Evolutionary conservation across 2,888 invertebrate genomes (phyloP).

Genomic region (Baccha elongata): DNA sequence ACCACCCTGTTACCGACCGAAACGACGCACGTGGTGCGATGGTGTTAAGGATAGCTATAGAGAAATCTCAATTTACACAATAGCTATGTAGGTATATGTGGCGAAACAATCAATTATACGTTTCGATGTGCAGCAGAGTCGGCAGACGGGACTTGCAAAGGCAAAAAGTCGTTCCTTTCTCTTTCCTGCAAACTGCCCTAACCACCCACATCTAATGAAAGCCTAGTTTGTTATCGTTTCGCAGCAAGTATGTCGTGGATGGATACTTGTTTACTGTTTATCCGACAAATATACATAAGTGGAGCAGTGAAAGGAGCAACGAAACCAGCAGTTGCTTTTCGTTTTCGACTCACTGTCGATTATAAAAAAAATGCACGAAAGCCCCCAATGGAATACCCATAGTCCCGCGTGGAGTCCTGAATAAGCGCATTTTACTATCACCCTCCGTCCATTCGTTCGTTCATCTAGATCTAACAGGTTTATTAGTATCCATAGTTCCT

Average conservation of each 20-base stretch:
- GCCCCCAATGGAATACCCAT: no score
- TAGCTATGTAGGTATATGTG: constrained; percentile 49
- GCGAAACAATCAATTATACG: constrained; percentile 68
- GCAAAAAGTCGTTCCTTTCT: constrained; percentile 14
- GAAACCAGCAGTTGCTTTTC: constrained; percentile 38
- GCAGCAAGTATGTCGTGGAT: constrained; percentile 26
- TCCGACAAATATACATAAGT: constrained; percentile 46
- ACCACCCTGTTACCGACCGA: background rate
- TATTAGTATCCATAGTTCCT: constrained; percentile 43
- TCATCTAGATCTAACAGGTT: constrained; percentile 50
- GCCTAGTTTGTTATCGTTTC: constrained; percentile 60
- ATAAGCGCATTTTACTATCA: constrained; percentile 56
- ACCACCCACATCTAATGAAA: constrained; percentile 44
- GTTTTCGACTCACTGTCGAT: constrained; percentile 1
- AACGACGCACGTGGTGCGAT: background rate
- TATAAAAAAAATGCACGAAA: constrained; percentile 2
- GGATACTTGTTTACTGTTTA: constrained; percentile 32
- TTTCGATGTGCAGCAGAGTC: constrained; percentile 59
- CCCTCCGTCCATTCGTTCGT: constrained; percentile 53
- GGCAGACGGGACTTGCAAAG: constrained; percentile 32
- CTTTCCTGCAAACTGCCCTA: no score
- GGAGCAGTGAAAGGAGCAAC: constrained; percentile 44
- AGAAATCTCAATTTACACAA: constrained; percentile 55
- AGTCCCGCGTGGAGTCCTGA: constrained; percentile 1
- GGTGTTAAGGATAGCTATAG: no score